Base-by-base conservation (phyloP, 2,113 vertebrate genomes). In the Galeopterus variegatus region DNA sequence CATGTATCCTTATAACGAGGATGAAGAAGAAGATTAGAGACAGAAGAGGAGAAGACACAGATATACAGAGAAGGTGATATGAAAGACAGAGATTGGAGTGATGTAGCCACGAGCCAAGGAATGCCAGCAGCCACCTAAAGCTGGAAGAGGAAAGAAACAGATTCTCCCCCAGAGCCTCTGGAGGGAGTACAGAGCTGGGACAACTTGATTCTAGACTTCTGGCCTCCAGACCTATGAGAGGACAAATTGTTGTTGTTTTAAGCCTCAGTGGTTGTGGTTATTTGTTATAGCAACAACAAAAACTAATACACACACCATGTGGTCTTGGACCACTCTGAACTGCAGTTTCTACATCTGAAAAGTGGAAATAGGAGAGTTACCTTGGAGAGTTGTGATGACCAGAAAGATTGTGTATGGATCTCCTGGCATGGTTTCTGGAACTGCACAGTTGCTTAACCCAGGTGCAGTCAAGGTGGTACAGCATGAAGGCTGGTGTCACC, bases 311-410 rank as follows among this genome's bases (percentile, higher is more conserved):
- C 14, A 58, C 65, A 8, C 10, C 3, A 13, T 2, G 14, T 14
- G 12, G 19, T n/a, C 56, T 11, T 26, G 56, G 50, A 5, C n/a
- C 15, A 5, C 62, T 10, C 54, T 60, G 45, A 94, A 69, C 82
- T 48, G 17, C 36, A 86, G 50, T 58, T 33, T 90, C 62, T 19
- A 17, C 9, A 13, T 64, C 21, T 28, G 45, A 79, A 45, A 84
- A 31, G 7, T 19, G 2, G 18, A 33, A 65, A 36, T 1, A 50
- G 23, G 24, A 70, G 33, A 19, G 13, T 75, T 19, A 58, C n/a
- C 18, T 8, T n/a, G 60, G 26, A 82, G 52, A 62, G 19, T 1
- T 50, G 21, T 9, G 56, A 56, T 10, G 19, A 24, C 0, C 0
- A 76, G 52, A 76, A n/a, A 81, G 52, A 60, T 1, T 3, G 52